phyloP scores from a whole-genome alignment of 2,888 invertebrate genomes.

The Reticulitermes lucifugus region DNA sequence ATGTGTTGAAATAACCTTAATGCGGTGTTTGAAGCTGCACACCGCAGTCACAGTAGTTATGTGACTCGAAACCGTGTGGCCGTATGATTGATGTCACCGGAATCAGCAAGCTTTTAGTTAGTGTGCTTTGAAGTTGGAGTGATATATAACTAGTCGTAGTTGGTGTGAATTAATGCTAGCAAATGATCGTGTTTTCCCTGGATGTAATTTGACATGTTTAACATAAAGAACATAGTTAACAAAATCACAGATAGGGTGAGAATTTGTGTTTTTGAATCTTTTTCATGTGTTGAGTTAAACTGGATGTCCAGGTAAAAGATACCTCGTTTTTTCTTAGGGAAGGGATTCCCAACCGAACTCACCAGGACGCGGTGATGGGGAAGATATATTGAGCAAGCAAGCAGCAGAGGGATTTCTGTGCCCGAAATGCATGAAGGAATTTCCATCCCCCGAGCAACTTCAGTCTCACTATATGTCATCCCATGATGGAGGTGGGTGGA shows the following conservation, averaged over 20 bases:
- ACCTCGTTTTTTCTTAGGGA: slow-evolving; percentile 32
- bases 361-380: slow-evolving; percentile 29
- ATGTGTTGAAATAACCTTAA: no score
- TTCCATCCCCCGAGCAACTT: slow-evolving; percentile 63
- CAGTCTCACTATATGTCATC: slow-evolving; percentile 59
- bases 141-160: neutral
- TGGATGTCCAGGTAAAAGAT: neutral
- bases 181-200: neutral
- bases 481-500: slow-evolving; percentile 52
- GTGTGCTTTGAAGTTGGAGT: no score
- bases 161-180: neutral
- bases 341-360: slow-evolving; percentile 49
- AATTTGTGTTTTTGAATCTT: neutral
- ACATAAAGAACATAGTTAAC: slow-evolving; percentile 57
- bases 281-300: neutral
- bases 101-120: no score
- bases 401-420: slow-evolving; percentile 65
- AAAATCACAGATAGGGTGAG: slow-evolving; percentile 57
- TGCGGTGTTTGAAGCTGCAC: no score
- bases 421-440: slow-evolving; percentile 62
- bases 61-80: no score
- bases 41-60: no score
- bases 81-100: no score
- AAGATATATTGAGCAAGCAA: slow-evolving; percentile 39
- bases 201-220: slow-evolving; percentile 54